Base-by-base conservation (phyloP, 2,113 vertebrate genomes). In the Dermatemys mawii region DNA sequence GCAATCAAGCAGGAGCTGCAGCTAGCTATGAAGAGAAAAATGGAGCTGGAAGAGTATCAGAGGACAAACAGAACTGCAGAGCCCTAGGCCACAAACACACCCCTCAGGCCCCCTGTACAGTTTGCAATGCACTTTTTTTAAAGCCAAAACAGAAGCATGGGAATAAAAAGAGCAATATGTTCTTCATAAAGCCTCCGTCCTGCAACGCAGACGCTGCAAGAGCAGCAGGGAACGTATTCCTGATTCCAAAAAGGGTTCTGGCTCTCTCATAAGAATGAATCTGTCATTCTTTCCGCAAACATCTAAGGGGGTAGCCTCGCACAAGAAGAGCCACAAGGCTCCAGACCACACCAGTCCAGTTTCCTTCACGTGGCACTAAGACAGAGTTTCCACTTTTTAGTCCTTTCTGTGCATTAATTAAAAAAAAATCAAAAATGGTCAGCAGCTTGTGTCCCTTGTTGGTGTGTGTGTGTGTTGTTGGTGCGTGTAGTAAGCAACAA, bases 1-100 rank as follows among this genome's bases (percentile, higher is more conserved):
- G 97, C 98, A 88, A 99, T 99, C 96, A 99, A 99, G 92, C 98
- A 99, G 96, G 99, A 99, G 97, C 97, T 99, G 90, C 99, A 99
- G 92, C 97, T 98, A 4, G 99, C 99, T 24, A 98, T 99, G 98
- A 99, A 98, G 97, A 98, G 99, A 96, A 99, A 99, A 95, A 97
- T 98, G 41, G 99, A 99, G 97, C 98, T 99, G 89, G 99, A 99
- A 96, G 99, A 99, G 92, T 99, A 98, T 95, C 99, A 99, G 94
- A 98, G 98, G 96, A 99, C 98, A 96, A 98, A 98, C 80, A 98
- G 97, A 97, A 98, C 97, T 96, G 96, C 97, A 92, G 98, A 98
- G 90, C 83, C 97, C 90, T 98, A 98, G 94, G 96, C 63, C 48
- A 95, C 83, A n/a, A n/a, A n/a, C n/a, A n/a, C 91, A 57, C 6